Base-by-base conservation (phyloP, 53 echinoderm and acorn worm species). In the Holothuria scabra region DNA sequence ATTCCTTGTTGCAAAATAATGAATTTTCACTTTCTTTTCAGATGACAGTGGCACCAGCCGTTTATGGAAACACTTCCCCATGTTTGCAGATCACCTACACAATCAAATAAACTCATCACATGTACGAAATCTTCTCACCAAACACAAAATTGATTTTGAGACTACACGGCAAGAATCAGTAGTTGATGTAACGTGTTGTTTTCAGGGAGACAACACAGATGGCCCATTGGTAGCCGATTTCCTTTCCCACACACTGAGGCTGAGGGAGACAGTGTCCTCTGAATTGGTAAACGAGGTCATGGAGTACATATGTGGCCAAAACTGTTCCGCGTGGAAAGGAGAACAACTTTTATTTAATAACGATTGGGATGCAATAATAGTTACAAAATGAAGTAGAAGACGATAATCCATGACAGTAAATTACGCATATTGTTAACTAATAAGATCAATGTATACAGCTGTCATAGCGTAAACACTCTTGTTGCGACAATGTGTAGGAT, bases 271-370 rank as follows among this genome's bases (percentile, higher is more conserved):
- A 19, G 74, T 63, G 24, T 44, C 74, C 44, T 23, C 59, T 12
- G 37, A 63, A 35, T 79, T 79, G 10, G 52, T 35, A 10, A 52
- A 65, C 24, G 79, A 79, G 52, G 56, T 86, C 28, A 24, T 86
- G 86, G 46, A 62, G 21, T 86, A 52, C 57, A 34, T 86, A 22
- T 29, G 67, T 13, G 86, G 79, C n/a, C n/a, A n/a, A n/a, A n/a
- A n/a, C n/a, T n/a, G n/a, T n/a, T n/a, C n/a, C n/a, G n/a, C n/a
- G n/a, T n/a, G n/a, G n/a, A n/a, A n/a, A n/a, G n/a, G n/a, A n/a
- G n/a, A n/a, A n/a, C n/a, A n/a, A n/a, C n/a, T n/a, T n/a, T n/a
- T n/a, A n/a, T n/a, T n/a, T n/a, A n/a, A n/a, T n/a, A n/a, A n/a
- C n/a, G n/a, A n/a, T n/a, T n/a, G n/a, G n/a, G n/a, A n/a, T n/a